A percentile compares a stretch with the other conserved stretches of the same genome.
phyloP scores from a whole-genome alignment of 2,113 vertebrate genomes.

The Tringa solitaria region DNA sequence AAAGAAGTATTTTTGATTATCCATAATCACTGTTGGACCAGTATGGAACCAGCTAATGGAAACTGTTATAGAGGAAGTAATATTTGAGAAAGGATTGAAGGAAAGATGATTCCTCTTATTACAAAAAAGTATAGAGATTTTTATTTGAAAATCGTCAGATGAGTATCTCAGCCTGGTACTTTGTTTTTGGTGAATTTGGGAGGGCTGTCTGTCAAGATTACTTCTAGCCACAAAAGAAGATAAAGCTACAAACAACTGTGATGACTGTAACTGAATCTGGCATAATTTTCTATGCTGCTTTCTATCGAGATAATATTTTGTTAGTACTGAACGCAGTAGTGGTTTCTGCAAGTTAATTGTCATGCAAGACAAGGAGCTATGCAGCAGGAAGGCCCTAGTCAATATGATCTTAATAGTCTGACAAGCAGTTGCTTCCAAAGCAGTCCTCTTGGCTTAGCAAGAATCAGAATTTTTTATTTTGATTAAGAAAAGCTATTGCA shows the following conservation, averaged over 20 bases:
- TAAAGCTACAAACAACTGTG: not conserved
- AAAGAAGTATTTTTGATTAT: not conserved
- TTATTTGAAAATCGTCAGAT: not conserved
- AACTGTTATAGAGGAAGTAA: not conserved
- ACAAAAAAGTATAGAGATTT: not conserved
- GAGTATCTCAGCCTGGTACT: not conserved
- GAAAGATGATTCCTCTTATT: not conserved
- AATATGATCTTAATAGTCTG: not conserved
- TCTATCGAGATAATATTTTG: not conserved
- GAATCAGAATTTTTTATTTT: not conserved
- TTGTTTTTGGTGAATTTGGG: not conserved
- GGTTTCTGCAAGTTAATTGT: not conserved
- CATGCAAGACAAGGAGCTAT: not conserved
- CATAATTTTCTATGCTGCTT: not conserved
- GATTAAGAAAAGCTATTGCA: not conserved
- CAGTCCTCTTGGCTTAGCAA: not conserved
- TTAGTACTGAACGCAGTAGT: fast-evolving
- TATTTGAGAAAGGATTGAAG: not conserved
- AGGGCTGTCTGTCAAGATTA: not conserved
- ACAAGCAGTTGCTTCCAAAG: not conserved
- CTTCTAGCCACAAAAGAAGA: not conserved
- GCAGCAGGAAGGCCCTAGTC: not conserved
- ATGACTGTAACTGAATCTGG: not conserved
- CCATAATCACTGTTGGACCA: not conserved
- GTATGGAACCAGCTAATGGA: not conserved